Evolutionary conservation across 2,888 invertebrate genomes (phyloP).

Genomic region (Pachymerium ferrugineum): DNA sequence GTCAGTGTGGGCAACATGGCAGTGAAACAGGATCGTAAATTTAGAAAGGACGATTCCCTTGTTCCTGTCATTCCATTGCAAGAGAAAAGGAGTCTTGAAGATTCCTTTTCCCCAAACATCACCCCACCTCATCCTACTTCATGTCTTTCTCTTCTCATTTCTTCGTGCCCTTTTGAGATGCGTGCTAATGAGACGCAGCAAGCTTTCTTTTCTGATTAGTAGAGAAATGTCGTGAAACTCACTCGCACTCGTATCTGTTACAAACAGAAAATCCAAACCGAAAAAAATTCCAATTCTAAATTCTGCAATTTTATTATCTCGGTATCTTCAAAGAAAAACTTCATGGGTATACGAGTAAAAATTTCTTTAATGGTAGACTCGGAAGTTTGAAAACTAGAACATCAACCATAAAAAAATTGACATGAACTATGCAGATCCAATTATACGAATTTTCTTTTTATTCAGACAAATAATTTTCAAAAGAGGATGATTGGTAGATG

Average conservation of each 20-base stretch:
- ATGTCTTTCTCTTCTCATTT: neutral
- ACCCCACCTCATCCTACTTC: neutral
- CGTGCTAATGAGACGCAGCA: conserved; percentile 18
- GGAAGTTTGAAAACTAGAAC: too few relatives aligned
- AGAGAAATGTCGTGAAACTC: neutral
- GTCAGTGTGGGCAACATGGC: conserved; percentile 18
- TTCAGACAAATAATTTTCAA: too few relatives aligned
- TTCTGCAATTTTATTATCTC: too few relatives aligned
- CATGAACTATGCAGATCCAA: neutral
- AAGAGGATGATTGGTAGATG: neutral
- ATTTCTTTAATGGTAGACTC: too few relatives aligned
- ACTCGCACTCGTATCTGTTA: neutral
- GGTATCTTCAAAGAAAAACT: too few relatives aligned
- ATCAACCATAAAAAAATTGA: neutral
- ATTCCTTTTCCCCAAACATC: neutral
- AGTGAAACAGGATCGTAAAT: conserved; percentile 14
- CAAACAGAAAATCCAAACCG: too few relatives aligned
- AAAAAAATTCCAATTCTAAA: too few relatives aligned
- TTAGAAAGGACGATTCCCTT: conserved; percentile 14
- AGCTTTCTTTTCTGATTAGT: conserved; percentile 5
- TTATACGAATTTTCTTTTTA: neutral
- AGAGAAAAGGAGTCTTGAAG: conserved; percentile 4
- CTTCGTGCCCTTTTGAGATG: neutral
- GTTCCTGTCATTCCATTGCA: conserved; percentile 16
- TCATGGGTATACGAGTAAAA: too few relatives aligned